Percentiles rank a stretch among this genome's conserved stretches.
phyloP scores from a whole-genome alignment of 1,140 invertebrate genomes.

The Oreohelix idahoensis region DNA sequence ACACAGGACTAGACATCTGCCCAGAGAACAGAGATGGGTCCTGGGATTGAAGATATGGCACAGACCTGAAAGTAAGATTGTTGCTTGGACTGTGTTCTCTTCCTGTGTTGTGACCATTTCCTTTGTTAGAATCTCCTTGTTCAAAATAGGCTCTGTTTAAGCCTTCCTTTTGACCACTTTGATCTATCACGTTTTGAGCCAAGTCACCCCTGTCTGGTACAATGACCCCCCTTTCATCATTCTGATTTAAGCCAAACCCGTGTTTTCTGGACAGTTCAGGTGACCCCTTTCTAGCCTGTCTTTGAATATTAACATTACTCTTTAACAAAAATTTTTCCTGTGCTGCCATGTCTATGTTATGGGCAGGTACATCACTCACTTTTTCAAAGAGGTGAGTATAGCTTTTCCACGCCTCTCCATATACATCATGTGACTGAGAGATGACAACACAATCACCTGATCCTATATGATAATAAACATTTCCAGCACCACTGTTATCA shows the following conservation, averaged over 20 bases:
- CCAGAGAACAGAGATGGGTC: background rate
- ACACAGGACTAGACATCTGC: background rate
- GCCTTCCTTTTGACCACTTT: background rate
- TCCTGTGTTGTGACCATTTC: background rate
- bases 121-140: background rate
- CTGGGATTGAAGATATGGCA: constrained; percentile 14
- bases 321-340: background rate
- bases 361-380: constrained; percentile 11
- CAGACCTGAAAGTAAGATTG: background rate
- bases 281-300: background rate
- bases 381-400: constrained; percentile 19
- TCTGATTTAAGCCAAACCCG: background rate
- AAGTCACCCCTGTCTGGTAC: too few relatives aligned
- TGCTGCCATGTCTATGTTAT: constrained; percentile 21
- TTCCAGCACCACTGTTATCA: too few relatives aligned
- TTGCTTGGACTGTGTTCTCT: background rate
- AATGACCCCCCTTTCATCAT: background rate
- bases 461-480: background rate
- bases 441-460: background rate
- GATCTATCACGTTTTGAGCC: too few relatives aligned
- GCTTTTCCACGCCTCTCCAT: constrained; percentile 11
- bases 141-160: background rate
- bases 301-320: constrained; percentile 12
- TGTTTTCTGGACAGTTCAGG: background rate
- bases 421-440: background rate